Conservation (phyloP, 2,113 vertebrate species). For the Chloropsis cyanopogon region DNA sequence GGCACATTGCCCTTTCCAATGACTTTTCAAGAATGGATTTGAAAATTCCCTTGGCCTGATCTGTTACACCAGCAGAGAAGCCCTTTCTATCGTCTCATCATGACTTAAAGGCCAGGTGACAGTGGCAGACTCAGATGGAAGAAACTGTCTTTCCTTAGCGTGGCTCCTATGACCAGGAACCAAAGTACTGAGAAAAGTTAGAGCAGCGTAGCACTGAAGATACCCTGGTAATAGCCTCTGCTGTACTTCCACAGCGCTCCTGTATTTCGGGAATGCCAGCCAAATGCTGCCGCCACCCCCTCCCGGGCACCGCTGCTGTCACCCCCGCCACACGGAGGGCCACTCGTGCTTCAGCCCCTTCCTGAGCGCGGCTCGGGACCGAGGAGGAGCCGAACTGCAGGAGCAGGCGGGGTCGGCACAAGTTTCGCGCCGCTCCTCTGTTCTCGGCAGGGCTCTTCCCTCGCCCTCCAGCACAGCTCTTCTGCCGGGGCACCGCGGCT, state of each 20-base stretch:
- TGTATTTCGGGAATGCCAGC: no score
- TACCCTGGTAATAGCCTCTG: rapidly evolving
- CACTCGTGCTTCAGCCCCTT: not conserved
- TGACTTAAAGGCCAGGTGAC: not conserved
- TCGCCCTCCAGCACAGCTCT: not conserved
- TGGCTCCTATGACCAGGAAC: rapidly evolving
- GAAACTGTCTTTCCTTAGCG: rapidly evolving
- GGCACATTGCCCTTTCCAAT: not conserved
- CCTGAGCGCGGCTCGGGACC: not conserved
- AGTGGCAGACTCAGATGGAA: rapidly evolving
- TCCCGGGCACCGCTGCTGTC: not conserved
- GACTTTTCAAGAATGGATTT: not conserved
- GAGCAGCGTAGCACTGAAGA: rapidly evolving
- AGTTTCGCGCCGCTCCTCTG: not conserved
- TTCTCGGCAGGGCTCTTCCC: not conserved
- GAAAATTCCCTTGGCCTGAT: not conserved
- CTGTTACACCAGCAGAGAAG: not conserved
- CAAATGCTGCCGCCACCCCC: rapidly evolving
- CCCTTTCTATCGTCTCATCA: no score
- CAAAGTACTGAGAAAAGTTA: not conserved
- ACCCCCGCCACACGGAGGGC: not conserved
- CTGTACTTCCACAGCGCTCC: not conserved
- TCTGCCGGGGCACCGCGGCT: not conserved
- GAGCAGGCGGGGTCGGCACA: not conserved
- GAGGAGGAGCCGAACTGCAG: not conserved